Conservation (phyloP, 35 echinoderm and acorn worm genomes). For the Lytechinus variegatus region DNA sequence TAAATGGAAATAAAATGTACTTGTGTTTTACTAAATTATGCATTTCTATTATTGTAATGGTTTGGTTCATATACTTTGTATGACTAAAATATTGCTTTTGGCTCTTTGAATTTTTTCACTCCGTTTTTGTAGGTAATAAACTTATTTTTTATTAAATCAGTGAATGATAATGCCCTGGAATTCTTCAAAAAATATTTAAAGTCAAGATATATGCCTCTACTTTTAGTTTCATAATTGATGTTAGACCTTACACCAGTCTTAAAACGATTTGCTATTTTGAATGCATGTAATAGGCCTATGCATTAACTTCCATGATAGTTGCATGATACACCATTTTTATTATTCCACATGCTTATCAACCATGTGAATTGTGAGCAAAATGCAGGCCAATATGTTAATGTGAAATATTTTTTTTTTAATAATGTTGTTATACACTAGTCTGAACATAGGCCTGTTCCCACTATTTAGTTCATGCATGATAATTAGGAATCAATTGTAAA, state of each 20-base stretch:
- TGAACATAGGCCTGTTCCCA: not conserved
- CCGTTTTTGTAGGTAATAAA: too few relatives aligned
- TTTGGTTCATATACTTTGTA: too few relatives aligned
- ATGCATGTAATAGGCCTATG: not conserved
- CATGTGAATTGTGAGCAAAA: not conserved
- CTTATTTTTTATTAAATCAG: too few relatives aligned
- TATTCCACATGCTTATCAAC: not conserved
- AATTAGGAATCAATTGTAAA: not conserved
- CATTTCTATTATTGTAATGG: too few relatives aligned
- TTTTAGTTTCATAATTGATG: not conserved
- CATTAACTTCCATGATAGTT: too few relatives aligned
- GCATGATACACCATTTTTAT: not conserved
- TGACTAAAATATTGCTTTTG: too few relatives aligned
- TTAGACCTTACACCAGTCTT: not conserved
- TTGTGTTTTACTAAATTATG: not conserved
- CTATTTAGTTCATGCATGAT: not conserved
- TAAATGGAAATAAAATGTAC: not conserved
- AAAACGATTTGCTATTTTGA: not conserved
- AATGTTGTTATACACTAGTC: not conserved
- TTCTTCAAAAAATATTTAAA: not conserved
- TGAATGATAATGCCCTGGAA: not conserved
- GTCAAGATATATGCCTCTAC: too few relatives aligned
- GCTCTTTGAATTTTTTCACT: too few relatives aligned
- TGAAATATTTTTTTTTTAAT: not conserved
- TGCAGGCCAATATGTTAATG: not conserved